A percentile compares a stretch with the other conserved stretches of the same genome.
phyloP scores from a whole-genome alignment of 2,797 vertebrate genomes.

The Halcyon smyrnensis region DNA sequence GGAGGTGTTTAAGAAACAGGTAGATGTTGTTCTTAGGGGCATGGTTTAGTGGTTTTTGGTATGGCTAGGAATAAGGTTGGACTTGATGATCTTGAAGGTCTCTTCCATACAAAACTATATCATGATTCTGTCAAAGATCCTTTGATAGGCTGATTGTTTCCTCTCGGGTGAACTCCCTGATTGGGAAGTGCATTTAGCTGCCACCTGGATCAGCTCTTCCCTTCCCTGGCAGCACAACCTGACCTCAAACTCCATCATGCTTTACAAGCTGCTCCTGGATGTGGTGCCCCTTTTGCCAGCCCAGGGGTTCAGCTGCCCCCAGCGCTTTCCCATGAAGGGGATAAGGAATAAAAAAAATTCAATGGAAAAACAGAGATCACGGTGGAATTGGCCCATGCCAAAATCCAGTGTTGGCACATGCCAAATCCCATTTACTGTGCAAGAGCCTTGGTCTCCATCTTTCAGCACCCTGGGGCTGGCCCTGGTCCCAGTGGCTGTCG shows the following conservation, averaged over 20 bases:
- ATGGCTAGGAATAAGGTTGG: no score
- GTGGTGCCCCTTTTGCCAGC: not conserved
- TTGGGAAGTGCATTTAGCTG: not conserved
- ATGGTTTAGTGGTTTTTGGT: no score
- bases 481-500: rapidly evolving
- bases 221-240: rapidly evolving
- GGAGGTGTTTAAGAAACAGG: no score
- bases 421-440: not conserved
- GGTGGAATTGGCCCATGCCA: not conserved
- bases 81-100: no score
- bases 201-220: not conserved
- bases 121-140: not conserved
- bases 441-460: no score
- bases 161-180: not conserved
- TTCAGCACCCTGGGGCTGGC: rapidly evolving
- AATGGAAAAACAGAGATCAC: not conserved
- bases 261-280: not conserved
- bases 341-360: not conserved
- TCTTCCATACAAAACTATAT: no score
- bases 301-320: not conserved
- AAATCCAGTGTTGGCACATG: not conserved
- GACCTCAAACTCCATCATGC: not conserved
- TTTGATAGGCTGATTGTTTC: not conserved
- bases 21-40: no score
- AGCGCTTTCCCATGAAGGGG: rapidly evolving